Base-by-base conservation (phyloP, 2,113 vertebrate species). In the Atlantisia rogersi region DNA sequence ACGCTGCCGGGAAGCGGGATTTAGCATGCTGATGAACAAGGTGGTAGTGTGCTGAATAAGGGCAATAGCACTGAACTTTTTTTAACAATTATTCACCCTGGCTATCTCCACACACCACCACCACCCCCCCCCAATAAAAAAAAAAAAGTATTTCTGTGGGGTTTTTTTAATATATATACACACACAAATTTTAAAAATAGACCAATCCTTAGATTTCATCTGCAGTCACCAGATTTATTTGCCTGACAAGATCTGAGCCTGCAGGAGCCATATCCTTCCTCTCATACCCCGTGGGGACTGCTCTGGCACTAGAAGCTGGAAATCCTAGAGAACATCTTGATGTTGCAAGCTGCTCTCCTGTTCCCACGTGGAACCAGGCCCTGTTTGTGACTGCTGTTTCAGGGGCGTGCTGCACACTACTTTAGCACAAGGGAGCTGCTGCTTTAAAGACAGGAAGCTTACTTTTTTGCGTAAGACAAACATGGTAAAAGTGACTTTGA, bases 391-490 rank as follows among this genome's bases (percentile, higher is more conserved):
- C 31, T 59, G 68, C 82, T 94, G 44, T 24, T 83, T 65, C 86
- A 77, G 37, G 70, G 20, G n/a, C 9, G 22, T 46, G 55, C 87
- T 90, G 63, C 89, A 90, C 91, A 86, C 19, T 6, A 14, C 52
- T 85, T 64, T 42, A 70, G 83, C 24, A 35, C 39, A 82, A 74
- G n/a, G 12, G 29, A 88, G 73, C 83, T 65, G 73, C 69, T 84
- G 3, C 70, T 88, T 73, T 64, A 37, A 53, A 88, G 73, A 79
- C 81, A 92, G 83, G 77, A 92, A 93, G 88, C 82, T 79, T 79
- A 44, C 65, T 42, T 75, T 95, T 48, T 82, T 70, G 74, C 55
- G 17, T 25, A 40, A 75, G 76, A 48, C 35, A 86, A 88, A 80
- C n/a, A 35, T 63, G 74, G 52, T 22, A 74, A 85, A 82, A 90